phyloP scores from a whole-genome alignment of 2,888 invertebrate species.

The Orgyia antiqua region DNA sequence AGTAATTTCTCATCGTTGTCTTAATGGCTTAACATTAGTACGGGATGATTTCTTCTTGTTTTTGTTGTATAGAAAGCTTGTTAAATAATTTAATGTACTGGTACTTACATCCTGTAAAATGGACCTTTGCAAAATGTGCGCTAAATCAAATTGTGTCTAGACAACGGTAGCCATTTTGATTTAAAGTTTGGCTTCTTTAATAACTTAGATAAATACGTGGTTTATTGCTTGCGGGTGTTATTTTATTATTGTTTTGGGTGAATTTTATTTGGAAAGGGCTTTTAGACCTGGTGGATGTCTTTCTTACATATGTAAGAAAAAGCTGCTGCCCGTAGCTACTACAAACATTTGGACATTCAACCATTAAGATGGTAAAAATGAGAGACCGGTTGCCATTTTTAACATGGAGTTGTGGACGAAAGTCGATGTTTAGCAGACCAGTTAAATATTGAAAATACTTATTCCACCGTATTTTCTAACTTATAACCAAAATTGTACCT shows the following conservation, averaged over 20 bases:
- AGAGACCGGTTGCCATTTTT: no score
- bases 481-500: no score
- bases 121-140: slow-evolving; percentile 46
- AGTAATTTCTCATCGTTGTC: not conserved
- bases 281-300: no score
- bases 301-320: no score
- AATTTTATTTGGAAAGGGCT: not conserved
- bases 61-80: slow-evolving; percentile 49
- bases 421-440: no score
- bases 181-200: slow-evolving; percentile 1
- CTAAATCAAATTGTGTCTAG: slow-evolving; percentile 58
- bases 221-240: not conserved
- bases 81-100: slow-evolving; percentile 63
- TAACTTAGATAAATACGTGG: slow-evolving; percentile 2
- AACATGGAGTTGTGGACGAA: no score
- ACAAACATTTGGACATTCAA: no score
- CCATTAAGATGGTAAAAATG: no score
- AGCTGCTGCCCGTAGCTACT: no score
- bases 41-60: slow-evolving; percentile 39
- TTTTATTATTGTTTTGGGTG: not conserved
- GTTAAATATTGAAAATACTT: no score
- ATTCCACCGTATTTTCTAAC: no score
- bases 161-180: slow-evolving; percentile 24
- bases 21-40: slow-evolving; percentile 26
- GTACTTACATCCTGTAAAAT: slow-evolving; percentile 46